These are phyloP conservation scores for Prunella strophiata DNA, from an alignment of 2,797 vertebrate genomes.

Conservation along the genomic window DNA sequence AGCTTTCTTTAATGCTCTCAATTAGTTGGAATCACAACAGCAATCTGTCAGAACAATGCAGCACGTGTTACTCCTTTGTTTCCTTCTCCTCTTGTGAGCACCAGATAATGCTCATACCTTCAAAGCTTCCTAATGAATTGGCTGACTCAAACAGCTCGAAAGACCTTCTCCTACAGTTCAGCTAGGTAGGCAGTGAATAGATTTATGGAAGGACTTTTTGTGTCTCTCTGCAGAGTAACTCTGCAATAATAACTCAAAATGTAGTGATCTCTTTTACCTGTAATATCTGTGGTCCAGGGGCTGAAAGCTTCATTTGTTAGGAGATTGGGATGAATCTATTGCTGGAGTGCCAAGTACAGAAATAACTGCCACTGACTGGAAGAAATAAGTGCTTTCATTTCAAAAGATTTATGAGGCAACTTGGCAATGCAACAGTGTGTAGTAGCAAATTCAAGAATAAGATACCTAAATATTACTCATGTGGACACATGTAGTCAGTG, in stretches of 20 bases:
- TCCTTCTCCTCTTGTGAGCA: slow-evolving; percentile 6
- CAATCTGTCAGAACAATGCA: slow-evolving; percentile 45
- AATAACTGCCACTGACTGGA: background rate
- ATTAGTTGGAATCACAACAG: slow-evolving; percentile 32
- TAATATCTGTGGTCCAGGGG: background rate
- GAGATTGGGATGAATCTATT: background rate
- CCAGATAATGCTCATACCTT: slow-evolving; percentile 14
- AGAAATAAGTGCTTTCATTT: background rate
- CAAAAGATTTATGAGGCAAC: background rate
- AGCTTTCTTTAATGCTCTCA: slow-evolving; percentile 48
- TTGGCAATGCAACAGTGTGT: background rate
- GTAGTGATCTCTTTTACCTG: background rate
- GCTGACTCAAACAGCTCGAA: background rate
- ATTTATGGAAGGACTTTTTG: slow-evolving; percentile 12
- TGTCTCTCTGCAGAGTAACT: slow-evolving; percentile 1
- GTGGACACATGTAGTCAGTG: background rate
- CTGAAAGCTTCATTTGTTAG: slow-evolving; percentile 24
- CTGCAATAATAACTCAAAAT: background rate
- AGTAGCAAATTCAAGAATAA: background rate
- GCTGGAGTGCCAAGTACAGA: background rate
- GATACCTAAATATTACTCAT: background rate
- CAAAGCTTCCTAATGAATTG: slow-evolving; percentile 37
- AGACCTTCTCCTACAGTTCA: background rate
- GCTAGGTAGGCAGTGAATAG: background rate
- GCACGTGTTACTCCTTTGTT: slow-evolving; percentile 1